Conservation (phyloP, 2,888 invertebrate genomes). For the Agrochola litura region DNA sequence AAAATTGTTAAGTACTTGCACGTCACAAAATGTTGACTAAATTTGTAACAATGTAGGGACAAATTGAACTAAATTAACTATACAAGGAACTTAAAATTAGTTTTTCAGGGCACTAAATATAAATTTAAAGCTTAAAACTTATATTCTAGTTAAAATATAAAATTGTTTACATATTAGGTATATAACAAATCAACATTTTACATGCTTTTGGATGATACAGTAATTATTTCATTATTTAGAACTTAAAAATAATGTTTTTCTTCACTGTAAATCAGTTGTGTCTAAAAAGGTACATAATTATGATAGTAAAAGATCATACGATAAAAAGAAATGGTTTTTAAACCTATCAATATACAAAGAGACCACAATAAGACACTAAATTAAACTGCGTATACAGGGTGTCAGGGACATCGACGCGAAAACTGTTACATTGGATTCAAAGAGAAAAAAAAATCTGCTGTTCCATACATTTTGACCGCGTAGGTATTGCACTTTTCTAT, state of each 20-base stretch:
- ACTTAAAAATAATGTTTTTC: neutral
- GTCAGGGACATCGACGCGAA: too few relatives aligned
- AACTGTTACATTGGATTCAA: too few relatives aligned
- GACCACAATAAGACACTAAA: neutral
- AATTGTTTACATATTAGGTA: constrained; percentile 11
- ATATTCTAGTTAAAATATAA: constrained; percentile 21
- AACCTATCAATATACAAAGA: neutral
- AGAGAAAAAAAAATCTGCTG: too few relatives aligned
- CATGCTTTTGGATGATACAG: neutral
- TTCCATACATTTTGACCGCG: too few relatives aligned
- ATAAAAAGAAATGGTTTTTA: neutral
- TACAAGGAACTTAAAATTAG: constrained; percentile 45
- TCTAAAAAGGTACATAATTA: neutral
- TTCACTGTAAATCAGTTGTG: neutral
- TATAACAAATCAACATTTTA: constrained; percentile 13
- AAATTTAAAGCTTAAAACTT: constrained; percentile 56
- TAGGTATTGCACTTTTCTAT: too few relatives aligned
- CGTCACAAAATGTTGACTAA: neutral
- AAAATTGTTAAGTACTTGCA: neutral
- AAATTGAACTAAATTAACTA: constrained; percentile 39
- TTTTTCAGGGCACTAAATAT: constrained; percentile 29
- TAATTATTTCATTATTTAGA: neutral
- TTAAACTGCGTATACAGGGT: neutral
- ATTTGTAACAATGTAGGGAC: constrained; percentile 25
- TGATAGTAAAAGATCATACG: neutral